These are phyloP conservation scores for Dunckerocampus dactyliophorus DNA, from an alignment of 2,113 vertebrate genomes.

Conservation along the genomic window DNA sequence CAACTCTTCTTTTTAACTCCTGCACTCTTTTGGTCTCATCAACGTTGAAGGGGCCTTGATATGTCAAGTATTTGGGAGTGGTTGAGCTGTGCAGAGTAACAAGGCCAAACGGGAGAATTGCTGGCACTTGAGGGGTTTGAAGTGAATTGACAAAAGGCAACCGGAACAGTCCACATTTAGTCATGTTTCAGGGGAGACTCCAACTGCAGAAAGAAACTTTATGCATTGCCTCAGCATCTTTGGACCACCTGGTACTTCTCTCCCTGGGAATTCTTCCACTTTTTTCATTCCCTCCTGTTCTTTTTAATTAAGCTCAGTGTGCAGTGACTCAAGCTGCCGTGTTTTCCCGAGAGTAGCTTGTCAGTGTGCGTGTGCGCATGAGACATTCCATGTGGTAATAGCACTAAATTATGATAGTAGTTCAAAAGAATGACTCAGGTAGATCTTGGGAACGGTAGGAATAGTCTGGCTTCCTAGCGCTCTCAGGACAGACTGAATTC, in stretches of 20 bases:
- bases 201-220: conserved; percentile 19
- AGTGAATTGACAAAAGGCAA: conserved; percentile 28
- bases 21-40: conserved; percentile 24
- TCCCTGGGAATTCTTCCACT: not conserved
- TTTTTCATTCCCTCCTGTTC: conserved; percentile 17
- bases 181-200: not conserved
- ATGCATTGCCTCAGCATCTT: conserved; percentile 18
- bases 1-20: conserved; percentile 21
- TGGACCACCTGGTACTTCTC: conserved; percentile 2
- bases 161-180: conserved; percentile 5
- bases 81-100: conserved; percentile 16
- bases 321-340: conserved; percentile 41
- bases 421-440: too few relatives aligned
- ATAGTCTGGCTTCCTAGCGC: too few relatives aligned
- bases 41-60: conserved; percentile 26
- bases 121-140: conserved; percentile 16
- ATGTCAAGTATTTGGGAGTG: not conserved
- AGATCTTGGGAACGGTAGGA: too few relatives aligned
- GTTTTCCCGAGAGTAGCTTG: conserved; percentile 29
- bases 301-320: conserved; percentile 49
- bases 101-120: conserved; percentile 21
- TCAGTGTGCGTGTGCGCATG: conserved; percentile 5
- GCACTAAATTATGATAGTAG: too few relatives aligned
- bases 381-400: too few relatives aligned
- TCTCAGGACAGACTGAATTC: too few relatives aligned